Base-by-base conservation (phyloP, 2,113 vertebrate genomes). In the Chitala chitala region DNA sequence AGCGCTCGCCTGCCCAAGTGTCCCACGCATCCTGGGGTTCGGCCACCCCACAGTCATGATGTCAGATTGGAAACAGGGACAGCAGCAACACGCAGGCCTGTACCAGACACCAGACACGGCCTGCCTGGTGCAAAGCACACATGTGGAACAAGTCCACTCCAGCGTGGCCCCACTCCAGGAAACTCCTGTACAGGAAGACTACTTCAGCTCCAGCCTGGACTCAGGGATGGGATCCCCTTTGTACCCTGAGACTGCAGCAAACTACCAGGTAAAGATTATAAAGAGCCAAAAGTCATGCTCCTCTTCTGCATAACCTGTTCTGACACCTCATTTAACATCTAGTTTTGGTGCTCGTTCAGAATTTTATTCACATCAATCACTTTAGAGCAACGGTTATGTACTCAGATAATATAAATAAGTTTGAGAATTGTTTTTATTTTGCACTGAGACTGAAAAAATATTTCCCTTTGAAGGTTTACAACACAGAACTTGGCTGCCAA, bases 231-330 rank as follows among this genome's bases (percentile, higher is more conserved):
- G 72, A 3, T 33, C 66, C 1, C 71, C 76, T 15, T 15, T 29
- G 17, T 58, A 69, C 38, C 13, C 63, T 13, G 65, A 75, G 3
- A 29, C 59, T 3, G 33, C 76, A 8, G 22, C 33, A 17, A 38
- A 76, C 22, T 73, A 33, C 17, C 80, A 80, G 80, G 82, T 83
- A 71, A 48, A 68, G 12, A 24, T 44, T 2, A n/a, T n/a, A n/a
- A n/a, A n/a, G n/a, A n/a, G n/a, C n/a, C n/a, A n/a, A n/a, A n/a
- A n/a, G n/a, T n/a, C n/a, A n/a, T n/a, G n/a, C n/a, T n/a, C n/a
- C n/a, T n/a, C n/a, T n/a, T n/a, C n/a, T n/a, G n/a, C n/a, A n/a
- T n/a, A n/a, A n/a, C n/a, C n/a, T n/a, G n/a, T 12, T 46, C 44
- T 46, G 5, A 46, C 44, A 6, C 12, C 4, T 46, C 5, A 6